Conservation (phyloP, 2,113 vertebrate species). For the Rhagologus leucostigma region DNA sequence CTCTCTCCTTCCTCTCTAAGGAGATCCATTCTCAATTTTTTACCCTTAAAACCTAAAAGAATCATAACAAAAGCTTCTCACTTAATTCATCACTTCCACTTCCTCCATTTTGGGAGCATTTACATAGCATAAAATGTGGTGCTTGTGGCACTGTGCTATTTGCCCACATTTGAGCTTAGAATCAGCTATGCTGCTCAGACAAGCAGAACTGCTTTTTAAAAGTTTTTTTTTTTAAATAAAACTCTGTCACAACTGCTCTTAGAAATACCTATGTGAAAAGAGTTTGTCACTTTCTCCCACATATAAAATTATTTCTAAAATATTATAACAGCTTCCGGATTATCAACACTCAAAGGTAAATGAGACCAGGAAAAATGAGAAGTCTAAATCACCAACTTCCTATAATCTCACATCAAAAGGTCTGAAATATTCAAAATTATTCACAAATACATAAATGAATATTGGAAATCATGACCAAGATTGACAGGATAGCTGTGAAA, state of each 20-base stretch:
- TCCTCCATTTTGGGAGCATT: conserved; percentile 28
- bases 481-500: neutral
- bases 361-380: neutral
- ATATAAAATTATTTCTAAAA: neutral
- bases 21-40: conserved; percentile 60
- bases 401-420: neutral
- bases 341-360: neutral
- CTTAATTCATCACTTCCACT: conserved; percentile 50
- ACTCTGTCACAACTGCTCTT: neutral
- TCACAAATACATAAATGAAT: neutral
- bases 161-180: neutral
- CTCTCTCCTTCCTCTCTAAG: conserved; percentile 51
- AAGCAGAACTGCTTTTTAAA: neutral
- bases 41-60: conserved; percentile 55
- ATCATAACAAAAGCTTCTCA: conserved; percentile 60
- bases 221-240: neutral
- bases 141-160: neutral
- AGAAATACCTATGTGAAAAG: neutral
- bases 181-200: neutral
- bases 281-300: neutral
- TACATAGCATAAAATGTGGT: neutral
- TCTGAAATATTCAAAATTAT: neutral
- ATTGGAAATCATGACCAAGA: neutral
- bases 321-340: neutral
- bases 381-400: neutral